phyloP scores from a whole-genome alignment of 2,888 invertebrate species.

The Pheosia gnoma region DNA sequence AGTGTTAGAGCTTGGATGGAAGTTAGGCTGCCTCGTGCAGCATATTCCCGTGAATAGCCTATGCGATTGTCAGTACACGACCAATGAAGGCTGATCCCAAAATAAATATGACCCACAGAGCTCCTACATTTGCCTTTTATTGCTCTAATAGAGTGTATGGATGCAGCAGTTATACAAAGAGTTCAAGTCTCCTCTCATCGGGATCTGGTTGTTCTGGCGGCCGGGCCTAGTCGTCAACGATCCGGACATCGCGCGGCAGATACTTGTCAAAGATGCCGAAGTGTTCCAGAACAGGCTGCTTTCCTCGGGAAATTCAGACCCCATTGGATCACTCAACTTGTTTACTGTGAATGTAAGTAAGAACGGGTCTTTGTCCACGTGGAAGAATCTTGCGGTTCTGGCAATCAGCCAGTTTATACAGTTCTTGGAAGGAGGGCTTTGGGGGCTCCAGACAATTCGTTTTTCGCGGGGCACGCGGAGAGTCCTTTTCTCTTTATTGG shows the following conservation, averaged over 20 bases:
- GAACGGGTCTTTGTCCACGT: background rate
- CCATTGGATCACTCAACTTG: conserved; percentile 44
- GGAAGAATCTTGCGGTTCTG: background rate
- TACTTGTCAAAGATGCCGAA: conserved; percentile 48
- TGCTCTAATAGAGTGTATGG: conserved; percentile 33
- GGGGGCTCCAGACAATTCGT: too few species aligned
- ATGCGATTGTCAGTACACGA: too few species aligned
- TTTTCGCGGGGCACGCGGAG: too few species aligned
- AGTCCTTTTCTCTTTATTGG: too few species aligned
- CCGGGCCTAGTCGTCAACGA: conserved; percentile 50
- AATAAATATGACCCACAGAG: background rate
- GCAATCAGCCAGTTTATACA: background rate
- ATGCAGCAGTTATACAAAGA: conserved; percentile 35
- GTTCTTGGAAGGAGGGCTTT: too few species aligned
- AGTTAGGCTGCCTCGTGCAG: too few species aligned
- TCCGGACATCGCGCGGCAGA: conserved; percentile 42
- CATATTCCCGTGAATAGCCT: too few species aligned
- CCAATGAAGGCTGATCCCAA: too few species aligned
- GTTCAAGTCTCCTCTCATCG: conserved; percentile 39
- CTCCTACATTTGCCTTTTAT: background rate
- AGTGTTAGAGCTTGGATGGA: too few species aligned
- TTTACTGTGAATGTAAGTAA: conserved; percentile 54
- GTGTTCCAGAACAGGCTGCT: conserved; percentile 45
- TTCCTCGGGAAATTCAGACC: conserved; percentile 41
- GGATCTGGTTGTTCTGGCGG: conserved; percentile 55